Conservation (phyloP, 2,113 vertebrate genomes). For the Beaufortia kweichowensis region DNA sequence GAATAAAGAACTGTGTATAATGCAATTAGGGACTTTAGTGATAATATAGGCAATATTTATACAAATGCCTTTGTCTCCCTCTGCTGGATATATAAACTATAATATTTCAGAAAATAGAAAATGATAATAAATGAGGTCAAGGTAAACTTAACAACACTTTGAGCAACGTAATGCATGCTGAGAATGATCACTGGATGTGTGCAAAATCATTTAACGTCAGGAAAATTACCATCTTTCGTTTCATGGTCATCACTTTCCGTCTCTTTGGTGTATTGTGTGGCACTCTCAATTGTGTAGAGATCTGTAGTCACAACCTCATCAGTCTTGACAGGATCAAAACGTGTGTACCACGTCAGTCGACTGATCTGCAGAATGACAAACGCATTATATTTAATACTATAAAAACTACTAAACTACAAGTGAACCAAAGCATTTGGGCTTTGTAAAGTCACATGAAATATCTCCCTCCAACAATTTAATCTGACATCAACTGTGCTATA, state of each 20-base stretch:
- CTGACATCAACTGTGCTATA: too few species aligned
- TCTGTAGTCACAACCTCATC: constrained; percentile 46
- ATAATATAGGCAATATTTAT: background rate
- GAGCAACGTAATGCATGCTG: background rate
- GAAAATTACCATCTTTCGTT: background rate
- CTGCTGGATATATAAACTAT: constrained; percentile 30
- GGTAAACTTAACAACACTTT: background rate
- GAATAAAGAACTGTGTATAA: too few species aligned
- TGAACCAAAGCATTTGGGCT: too few species aligned
- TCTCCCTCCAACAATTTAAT: too few species aligned
- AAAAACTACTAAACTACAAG: background rate
- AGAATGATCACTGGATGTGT: background rate
- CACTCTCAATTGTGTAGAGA: constrained; percentile 26
- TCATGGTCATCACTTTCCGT: background rate
- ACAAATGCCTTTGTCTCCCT: constrained; percentile 18
- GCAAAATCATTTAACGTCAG: background rate
- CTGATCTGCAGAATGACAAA: constrained; percentile 71
- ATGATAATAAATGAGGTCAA: too few species aligned
- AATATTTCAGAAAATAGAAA: background rate
- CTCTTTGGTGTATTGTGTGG: constrained; percentile 26
- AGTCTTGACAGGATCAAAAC: constrained; percentile 65
- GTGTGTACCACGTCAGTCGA: constrained; percentile 91
- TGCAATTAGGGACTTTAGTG: too few species aligned
- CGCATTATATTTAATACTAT: background rate
- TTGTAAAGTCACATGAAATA: too few species aligned